Evolutionary conservation across 2,797 vertebrate genomes (phyloP).

Genomic region (Amblyopsis hoosieri): DNA sequence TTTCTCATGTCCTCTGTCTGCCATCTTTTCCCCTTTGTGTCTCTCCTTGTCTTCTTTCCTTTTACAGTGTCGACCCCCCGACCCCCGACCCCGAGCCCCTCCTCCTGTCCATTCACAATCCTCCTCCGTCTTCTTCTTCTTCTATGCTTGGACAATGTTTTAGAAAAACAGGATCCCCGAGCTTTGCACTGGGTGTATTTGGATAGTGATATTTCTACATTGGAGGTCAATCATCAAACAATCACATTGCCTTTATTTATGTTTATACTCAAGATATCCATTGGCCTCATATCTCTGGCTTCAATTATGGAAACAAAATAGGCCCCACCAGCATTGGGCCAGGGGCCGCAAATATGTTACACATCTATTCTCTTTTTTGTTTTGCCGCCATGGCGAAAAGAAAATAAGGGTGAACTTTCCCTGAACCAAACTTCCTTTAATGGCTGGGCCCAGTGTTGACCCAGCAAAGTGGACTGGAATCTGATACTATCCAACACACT

Average conservation of each 20-base stretch:
- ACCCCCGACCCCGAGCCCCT: too few species aligned
- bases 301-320: constrained; percentile 84
- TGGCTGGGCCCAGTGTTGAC: constrained; percentile 92
- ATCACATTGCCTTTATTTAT: constrained; percentile 66
- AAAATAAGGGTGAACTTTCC: constrained; percentile 99
- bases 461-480: constrained; percentile 91
- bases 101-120: too few species aligned
- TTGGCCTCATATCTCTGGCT: constrained; percentile 81
- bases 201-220: constrained; percentile 52
- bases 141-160: constrained; percentile 20
- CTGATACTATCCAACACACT: constrained; percentile 92
- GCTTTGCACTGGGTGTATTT: constrained; percentile 47
- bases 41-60: constrained; percentile 18
- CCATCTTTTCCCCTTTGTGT: constrained; percentile 29
- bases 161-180: constrained; percentile 12
- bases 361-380: constrained; percentile 84
- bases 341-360: constrained; percentile 84
- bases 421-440: constrained; percentile 97
- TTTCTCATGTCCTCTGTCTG: constrained; percentile 33
- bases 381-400: constrained; percentile 92
- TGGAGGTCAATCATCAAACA: constrained; percentile 56
- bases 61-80: neutral
- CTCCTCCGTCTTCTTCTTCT: neutral
- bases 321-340: constrained; percentile 75
- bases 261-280: constrained; percentile 79